These are phyloP conservation scores for Thinocorus orbignyianus DNA, from an alignment of 2,113 vertebrate genomes.

Conservation along the genomic window DNA sequence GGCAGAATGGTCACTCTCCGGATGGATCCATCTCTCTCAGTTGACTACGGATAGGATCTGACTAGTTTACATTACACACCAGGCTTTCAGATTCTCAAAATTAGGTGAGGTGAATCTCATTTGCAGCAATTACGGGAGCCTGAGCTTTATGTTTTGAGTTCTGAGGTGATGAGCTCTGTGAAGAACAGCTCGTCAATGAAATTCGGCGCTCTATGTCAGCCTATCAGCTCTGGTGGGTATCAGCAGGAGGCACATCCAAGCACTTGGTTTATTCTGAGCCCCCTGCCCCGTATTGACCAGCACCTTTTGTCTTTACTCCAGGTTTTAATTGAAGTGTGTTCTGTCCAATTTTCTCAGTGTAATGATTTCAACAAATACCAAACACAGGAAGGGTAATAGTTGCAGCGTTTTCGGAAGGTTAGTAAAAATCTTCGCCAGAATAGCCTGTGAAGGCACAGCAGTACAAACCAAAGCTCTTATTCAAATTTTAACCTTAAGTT, in stretches of 20 bases:
- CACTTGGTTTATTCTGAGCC: background rate
- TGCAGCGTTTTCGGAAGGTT: background rate
- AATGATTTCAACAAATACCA: background rate
- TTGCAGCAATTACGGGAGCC: constrained; percentile 15
- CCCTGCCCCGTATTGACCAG: background rate
- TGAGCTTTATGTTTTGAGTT: background rate
- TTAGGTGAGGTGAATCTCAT: background rate
- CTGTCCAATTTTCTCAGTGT: background rate
- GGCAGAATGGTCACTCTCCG: background rate
- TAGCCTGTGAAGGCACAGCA: background rate
- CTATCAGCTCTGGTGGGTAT: background rate
- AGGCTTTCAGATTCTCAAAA: background rate
- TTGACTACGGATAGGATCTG: background rate
- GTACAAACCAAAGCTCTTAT: background rate
- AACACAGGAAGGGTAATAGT: background rate
- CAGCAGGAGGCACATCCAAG: background rate
- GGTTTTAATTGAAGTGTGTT: background rate
- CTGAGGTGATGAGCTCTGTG: constrained; percentile 1
- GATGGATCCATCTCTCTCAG: background rate
- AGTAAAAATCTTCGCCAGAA: background rate
- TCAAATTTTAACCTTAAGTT: background rate
- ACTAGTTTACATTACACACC: background rate
- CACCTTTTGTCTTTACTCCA: background rate
- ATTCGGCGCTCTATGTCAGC: background rate
- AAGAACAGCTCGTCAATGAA: background rate